These are phyloP conservation scores for Simalia tracyae DNA, from an alignment of 2,797 vertebrate species.

Conservation along the genomic window DNA sequence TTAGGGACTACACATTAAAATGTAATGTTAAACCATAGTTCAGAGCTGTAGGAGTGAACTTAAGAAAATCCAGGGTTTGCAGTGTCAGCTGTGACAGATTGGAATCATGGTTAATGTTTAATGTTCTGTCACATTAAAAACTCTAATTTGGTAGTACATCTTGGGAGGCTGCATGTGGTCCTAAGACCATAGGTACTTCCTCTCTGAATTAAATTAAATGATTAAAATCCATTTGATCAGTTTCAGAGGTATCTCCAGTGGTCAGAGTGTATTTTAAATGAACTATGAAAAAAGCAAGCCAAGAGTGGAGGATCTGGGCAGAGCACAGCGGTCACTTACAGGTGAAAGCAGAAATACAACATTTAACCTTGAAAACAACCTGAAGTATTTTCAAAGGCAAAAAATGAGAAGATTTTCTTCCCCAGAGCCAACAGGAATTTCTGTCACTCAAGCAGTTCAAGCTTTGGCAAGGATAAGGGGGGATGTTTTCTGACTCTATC, in stretches of 20 bases:
- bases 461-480: background rate
- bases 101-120: background rate
- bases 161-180: background rate
- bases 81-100: background rate
- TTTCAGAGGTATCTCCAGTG: background rate
- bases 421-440: background rate
- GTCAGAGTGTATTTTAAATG: background rate
- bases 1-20: background rate
- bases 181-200: background rate
- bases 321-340: background rate
- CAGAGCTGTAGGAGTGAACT: no score
- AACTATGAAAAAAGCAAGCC: background rate
- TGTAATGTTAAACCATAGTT: background rate
- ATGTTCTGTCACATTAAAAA: background rate
- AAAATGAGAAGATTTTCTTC: background rate
- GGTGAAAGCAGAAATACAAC: background rate
- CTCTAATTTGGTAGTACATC: background rate
- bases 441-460: background rate
- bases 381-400: background rate
- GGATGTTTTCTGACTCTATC: background rate
- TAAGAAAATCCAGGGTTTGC: background rate
- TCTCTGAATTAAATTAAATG: background rate
- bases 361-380: background rate
- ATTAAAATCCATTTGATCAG: background rate
- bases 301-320: background rate